Conservation (phyloP, 2,888 invertebrate species). For the Drosophila parthenogenetica region DNA sequence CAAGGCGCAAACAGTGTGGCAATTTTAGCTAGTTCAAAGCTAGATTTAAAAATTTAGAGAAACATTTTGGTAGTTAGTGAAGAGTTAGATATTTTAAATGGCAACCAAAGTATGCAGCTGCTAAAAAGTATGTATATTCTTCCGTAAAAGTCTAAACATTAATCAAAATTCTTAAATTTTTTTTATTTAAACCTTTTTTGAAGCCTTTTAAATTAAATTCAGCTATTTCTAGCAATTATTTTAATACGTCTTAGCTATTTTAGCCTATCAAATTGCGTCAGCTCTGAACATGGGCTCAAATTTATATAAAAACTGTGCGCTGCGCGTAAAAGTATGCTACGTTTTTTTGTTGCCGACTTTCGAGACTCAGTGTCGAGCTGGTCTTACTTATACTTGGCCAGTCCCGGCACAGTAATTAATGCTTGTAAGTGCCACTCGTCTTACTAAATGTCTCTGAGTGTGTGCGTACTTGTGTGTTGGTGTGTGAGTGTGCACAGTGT, state of each 20-base stretch:
- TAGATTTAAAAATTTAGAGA: too few relatives aligned
- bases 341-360: constrained; percentile 34
- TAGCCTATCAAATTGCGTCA: background rate
- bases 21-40: background rate
- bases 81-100: too few relatives aligned
- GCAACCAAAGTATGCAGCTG: too few relatives aligned
- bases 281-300: constrained; percentile 43
- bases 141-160: too few relatives aligned
- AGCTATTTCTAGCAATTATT: too few relatives aligned
- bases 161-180: too few relatives aligned
- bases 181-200: too few relatives aligned
- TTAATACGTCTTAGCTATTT: background rate
- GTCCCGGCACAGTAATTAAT: constrained; percentile 72
- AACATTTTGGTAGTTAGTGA: too few relatives aligned
- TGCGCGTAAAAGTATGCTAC: constrained; percentile 72
- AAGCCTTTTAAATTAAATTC: too few relatives aligned
- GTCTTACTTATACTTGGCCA: constrained; percentile 52
- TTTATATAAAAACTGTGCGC: constrained; percentile 42
- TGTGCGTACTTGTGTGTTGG: constrained; percentile 21
- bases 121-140: too few relatives aligned
- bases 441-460: constrained; percentile 14
- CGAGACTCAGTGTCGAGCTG: constrained; percentile 31
- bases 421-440: constrained; percentile 69
- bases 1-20: constrained; percentile 21
- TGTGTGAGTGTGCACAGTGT: constrained; percentile 26